Base-by-base conservation (phyloP, 53 echinoderm and acorn worm species). In the Hippasteria phrygiana region DNA sequence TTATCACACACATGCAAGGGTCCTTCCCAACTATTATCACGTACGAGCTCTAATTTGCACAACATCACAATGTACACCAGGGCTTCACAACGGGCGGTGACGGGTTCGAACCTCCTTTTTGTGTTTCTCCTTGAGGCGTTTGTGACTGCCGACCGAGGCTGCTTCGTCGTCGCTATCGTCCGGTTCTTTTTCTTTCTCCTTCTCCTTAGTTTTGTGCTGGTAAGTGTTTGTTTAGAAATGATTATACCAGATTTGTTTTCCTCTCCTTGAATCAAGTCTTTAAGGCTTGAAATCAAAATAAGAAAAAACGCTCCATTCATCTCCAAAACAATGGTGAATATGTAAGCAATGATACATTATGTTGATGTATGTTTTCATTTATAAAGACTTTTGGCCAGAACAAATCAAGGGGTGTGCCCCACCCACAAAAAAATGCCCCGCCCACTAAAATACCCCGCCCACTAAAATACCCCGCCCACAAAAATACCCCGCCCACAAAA, bases 91-190 rank as follows among this genome's bases (percentile, higher is more conserved):
- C 17, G 46, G 39, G 55, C 5, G 78, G 78, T 78, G 39, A 80
- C 80, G 62, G 62, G 32, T 39, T 80, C 95, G 73, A 90, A 95
- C 95, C 95, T 95, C 95, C 79, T 94, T 96, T 5, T 89, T 80
- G 55, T 89, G 91, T 78, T 94, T 96, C 54, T 96, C 96, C 84
- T 91, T 96, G 55, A 96, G 93, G 6, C 93, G 84, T 53, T 92
- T 87, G 24, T 93, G 96, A 45, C 90, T 90, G 34, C 93, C 96
- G 28, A 88, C 82, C 6, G 93, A 69, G 18, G 93, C 71, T 28
- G 91, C 76, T 33, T 93, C 90, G 27, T 96, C 96, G 45, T 96
- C 96, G 50, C 93, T 93, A 12, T 88, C 84, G 0, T 80, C 75
- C 42, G 86, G 40, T 5, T 93, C 90, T 87, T 88, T 73, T 42